Conservation (phyloP, 2,113 vertebrate species). For the Neolamprologus cancellatus region DNA sequence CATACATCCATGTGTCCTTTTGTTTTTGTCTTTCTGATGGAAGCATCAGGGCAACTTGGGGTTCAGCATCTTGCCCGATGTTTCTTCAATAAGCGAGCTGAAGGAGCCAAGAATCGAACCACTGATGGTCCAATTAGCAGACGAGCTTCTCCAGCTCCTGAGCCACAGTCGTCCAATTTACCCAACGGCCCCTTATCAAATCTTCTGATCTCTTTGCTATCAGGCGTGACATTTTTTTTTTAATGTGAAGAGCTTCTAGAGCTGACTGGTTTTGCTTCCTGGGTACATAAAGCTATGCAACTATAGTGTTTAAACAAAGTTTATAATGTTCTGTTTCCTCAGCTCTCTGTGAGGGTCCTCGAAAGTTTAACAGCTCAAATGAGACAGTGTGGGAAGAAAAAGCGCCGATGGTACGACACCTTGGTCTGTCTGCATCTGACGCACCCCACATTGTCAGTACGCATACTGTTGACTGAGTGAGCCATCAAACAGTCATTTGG, state of each 20-base stretch:
- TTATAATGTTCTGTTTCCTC: background rate
- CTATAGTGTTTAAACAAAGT: background rate
- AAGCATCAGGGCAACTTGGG: background rate
- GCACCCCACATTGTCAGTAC: background rate
- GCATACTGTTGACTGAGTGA: background rate
- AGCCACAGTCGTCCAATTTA: background rate
- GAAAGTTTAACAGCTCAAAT: accelerated
- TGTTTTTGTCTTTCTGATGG: background rate
- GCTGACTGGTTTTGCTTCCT: accelerated
- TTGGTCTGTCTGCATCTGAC: background rate
- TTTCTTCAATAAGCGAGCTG: background rate
- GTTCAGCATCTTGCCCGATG: background rate
- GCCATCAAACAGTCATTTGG: background rate
- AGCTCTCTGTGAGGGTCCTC: background rate
- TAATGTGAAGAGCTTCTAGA: background rate
- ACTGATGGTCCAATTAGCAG: background rate
- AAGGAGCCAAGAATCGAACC: background rate
- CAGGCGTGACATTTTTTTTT: accelerated
- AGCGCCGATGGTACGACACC: background rate
- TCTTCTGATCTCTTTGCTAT: background rate
- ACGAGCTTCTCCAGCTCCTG: background rate
- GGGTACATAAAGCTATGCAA: background rate
- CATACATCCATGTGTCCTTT: accelerated
- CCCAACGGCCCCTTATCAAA: background rate
- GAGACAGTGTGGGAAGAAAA: background rate